Percentiles rank a stretch among this genome's conserved stretches.
Conservation (phyloP, 2,113 vertebrate species). For the Salvelinus alpinus region DNA sequence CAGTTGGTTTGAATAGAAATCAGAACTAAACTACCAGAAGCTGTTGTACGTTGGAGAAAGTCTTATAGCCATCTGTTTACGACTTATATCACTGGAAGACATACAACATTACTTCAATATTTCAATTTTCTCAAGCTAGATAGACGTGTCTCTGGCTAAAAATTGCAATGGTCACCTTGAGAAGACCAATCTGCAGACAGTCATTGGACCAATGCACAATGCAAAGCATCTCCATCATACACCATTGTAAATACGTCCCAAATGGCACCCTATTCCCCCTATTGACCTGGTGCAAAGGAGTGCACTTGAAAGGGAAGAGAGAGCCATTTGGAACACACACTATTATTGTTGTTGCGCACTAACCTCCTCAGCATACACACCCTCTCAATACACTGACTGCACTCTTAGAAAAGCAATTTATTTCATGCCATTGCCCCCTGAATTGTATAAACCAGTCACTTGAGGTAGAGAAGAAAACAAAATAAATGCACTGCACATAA, state of each 20-base stretch:
- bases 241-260: neutral
- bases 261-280: neutral
- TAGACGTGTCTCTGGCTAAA: slow-evolving; percentile 11
- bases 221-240: neutral
- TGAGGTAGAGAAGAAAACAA: slow-evolving; percentile 29
- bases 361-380: neutral
- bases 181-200: slow-evolving; percentile 24
- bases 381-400: neutral
- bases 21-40: neutral
- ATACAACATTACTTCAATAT: slow-evolving; percentile 8
- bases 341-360: neutral
- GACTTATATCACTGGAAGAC: slow-evolving; percentile 10
- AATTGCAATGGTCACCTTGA: slow-evolving; percentile 23
- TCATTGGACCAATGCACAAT: slow-evolving; percentile 11
- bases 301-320: neutral
- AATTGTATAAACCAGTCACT: slow-evolving; percentile 46
- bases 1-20: neutral
- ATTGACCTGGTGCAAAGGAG: slow-evolving; percentile 1
- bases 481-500: slow-evolving; percentile 33
- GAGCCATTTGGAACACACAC: neutral
- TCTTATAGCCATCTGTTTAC: neutral
- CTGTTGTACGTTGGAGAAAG: neutral
- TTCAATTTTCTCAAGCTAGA: slow-evolving; percentile 15
- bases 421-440: neutral
- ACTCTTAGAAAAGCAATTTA: neutral